Conservation (phyloP, 2,888 invertebrate species). For the Cactoblastis cactorum region DNA sequence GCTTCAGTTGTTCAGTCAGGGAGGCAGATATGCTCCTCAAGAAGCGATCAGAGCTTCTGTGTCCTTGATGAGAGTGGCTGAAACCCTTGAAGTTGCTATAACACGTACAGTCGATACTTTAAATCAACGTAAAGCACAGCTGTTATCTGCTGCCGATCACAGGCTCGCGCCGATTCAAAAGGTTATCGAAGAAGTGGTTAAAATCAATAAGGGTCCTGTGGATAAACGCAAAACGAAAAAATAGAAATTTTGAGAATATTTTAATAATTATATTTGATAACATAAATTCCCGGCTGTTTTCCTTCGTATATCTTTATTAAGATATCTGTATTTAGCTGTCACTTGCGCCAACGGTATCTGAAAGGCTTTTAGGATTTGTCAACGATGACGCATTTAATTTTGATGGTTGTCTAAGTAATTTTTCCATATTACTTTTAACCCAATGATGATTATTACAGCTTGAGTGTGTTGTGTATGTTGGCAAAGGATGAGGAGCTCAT, state of each 20-base stretch:
- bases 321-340: conserved; percentile 2
- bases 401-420: too few species aligned
- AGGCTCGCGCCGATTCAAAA: conserved; percentile 37
- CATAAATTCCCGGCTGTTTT: neutral
- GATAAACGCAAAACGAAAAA: conserved; percentile 37
- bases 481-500: too few species aligned
- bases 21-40: conserved; percentile 46
- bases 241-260: neutral
- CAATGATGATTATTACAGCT: too few species aligned
- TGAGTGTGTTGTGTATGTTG: too few species aligned
- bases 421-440: too few species aligned
- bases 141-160: conserved; percentile 45
- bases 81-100: conserved; percentile 47
- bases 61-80: conserved; percentile 42
- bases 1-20: conserved; percentile 49
- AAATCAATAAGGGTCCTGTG: conserved; percentile 18
- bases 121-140: conserved; percentile 37
- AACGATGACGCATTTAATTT: too few species aligned
- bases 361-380: neutral
- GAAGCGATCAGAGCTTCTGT: conserved; percentile 45
- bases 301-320: conserved; percentile 1
- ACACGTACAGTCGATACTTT: conserved; percentile 37
- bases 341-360: neutral
- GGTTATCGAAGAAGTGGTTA: conserved; percentile 38
- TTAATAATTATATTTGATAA: neutral